Evolutionary conservation across 2,888 invertebrate species (phyloP).

Genomic region (Urechis unicinctus): DNA sequence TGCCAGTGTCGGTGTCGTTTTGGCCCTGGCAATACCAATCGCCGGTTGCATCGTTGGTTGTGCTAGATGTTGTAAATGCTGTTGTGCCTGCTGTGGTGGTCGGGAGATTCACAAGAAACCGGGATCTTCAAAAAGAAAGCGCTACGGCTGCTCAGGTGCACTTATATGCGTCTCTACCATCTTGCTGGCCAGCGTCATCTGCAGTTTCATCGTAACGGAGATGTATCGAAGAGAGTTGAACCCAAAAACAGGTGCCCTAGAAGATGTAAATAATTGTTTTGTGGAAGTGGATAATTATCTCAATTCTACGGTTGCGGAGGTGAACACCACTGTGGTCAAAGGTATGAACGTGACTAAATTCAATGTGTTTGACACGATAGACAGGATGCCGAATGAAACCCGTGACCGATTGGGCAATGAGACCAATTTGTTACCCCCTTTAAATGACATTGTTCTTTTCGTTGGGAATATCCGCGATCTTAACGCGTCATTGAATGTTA

Average conservation of each 20-base stretch:
- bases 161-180: neutral
- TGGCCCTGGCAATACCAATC: neutral
- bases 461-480: neutral
- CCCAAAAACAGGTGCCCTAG: neutral
- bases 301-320: neutral
- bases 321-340: neutral
- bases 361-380: neutral
- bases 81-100: neutral
- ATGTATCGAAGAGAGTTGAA: neutral
- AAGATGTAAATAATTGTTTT: neutral
- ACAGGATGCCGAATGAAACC: neutral
- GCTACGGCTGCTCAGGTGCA: neutral
- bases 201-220: neutral
- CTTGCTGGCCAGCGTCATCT: neutral
- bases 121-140: neutral
- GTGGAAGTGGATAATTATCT: neutral
- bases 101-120: neutral
- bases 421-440: neutral
- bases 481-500: neutral
- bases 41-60: neutral
- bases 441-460: neutral
- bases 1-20: neutral
- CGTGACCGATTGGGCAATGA: neutral
- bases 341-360: neutral
- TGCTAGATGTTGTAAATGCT: neutral